Base-by-base conservation (phyloP, 2,888 invertebrate species). In the Lithophane semibrunnea region DNA sequence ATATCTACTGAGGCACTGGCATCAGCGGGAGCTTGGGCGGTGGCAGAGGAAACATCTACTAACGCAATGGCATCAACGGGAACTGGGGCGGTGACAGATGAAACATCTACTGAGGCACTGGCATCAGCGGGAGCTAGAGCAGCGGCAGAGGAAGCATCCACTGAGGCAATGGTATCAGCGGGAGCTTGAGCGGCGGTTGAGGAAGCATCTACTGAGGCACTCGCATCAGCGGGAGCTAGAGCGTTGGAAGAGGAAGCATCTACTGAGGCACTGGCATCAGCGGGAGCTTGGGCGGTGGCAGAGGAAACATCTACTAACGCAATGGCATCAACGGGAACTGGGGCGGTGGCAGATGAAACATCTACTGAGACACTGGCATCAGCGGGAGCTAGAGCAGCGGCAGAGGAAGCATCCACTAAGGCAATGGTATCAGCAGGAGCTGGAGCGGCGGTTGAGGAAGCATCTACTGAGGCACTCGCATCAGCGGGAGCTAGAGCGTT, bases 41-140 rank as follows among this genome's bases (percentile, higher is more conserved):
- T 0, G 3, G 2, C 12, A 0, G 67, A 8, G 0, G 37, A 5
- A 18, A 0, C 2, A 0, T 13, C 8, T 37, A 0, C 73, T 18
- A 18, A 4, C 12, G 8, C 7, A 71, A 3, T 10, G 1, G 10
- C 13, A 2, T 73, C 52, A 71, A 7, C 0, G 37, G 64, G 54
- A 21, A 1, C 24, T 10, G 12, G 1, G 9, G 21, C 8, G 0
- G 21, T 0, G 10, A 5, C 29, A 64, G 66, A 3, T 9, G 29
- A 21, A 29, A 8, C 42, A 7, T 3, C 4, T 42, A 18, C 1
- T 4, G 18, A 0, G 2, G 2, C 49, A 72, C 18, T 10, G 0
- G 8, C 7, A 10, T n/a, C 29, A 29, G 29, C 29, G 29, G 63
- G 12, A 1, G 7, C 42, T 49, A 3, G 0, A 16, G 49, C 0